These are phyloP conservation scores for Poliocrania exsul DNA, from an alignment of 2,797 vertebrate genomes.

Conservation along the genomic window DNA sequence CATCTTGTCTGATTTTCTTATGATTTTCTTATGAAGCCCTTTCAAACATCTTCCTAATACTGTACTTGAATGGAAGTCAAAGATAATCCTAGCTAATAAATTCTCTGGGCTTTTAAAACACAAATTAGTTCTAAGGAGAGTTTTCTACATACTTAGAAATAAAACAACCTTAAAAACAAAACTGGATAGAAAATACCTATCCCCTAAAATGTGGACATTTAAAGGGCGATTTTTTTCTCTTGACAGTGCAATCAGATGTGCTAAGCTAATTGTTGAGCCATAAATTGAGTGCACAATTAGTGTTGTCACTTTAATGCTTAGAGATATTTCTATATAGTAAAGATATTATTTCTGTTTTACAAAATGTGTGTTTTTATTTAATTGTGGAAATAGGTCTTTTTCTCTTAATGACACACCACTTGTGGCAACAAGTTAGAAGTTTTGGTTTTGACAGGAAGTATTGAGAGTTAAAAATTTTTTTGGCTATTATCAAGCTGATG, in stretches of 20 bases:
- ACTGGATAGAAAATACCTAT: not conserved
- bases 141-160: not conserved
- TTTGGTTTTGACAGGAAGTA: conserved; percentile 6
- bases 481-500: conserved; percentile 46
- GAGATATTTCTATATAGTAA: not conserved
- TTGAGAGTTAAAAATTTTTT: conserved; percentile 37
- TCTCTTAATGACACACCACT: not conserved
- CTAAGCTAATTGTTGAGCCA: not conserved
- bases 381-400: conserved; percentile 16
- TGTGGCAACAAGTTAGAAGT: not conserved
- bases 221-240: not conserved
- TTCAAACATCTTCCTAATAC: no score
- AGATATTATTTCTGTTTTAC: not conserved
- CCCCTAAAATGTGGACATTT: not conserved
- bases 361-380: not conserved
- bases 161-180: not conserved
- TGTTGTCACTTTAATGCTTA: not conserved
- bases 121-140: not conserved
- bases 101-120: no score
- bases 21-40: no score
- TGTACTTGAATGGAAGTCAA: no score
- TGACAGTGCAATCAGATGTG: not conserved
- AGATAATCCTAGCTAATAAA: no score
- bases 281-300: not conserved
- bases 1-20: not conserved